phyloP scores from a whole-genome alignment of 2,797 vertebrate genomes.

The Tokudaia tokunoshimensis region DNA sequence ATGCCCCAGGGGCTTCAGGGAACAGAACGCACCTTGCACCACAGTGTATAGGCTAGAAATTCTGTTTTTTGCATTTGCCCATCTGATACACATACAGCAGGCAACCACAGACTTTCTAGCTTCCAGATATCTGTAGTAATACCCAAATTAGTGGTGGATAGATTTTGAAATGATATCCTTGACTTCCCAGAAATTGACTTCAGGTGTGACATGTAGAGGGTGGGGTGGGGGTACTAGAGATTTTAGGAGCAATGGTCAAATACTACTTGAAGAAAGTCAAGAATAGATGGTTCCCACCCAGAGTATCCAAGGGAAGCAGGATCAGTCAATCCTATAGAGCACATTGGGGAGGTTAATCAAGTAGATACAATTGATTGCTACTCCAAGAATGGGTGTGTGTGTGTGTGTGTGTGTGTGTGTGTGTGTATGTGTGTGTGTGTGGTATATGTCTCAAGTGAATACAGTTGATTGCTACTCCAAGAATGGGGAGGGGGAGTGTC shows the following conservation, averaged over 20 bases:
- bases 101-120: neutral
- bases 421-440: no score
- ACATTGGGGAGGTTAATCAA: neutral
- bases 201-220: neutral
- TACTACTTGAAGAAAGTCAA: neutral
- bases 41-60: neutral
- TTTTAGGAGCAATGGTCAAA: neutral
- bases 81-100: neutral
- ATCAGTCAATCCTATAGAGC: neutral
- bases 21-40: neutral
- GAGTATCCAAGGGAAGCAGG: neutral
- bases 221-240: neutral
- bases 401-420: no score
- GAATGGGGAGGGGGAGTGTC: neutral
- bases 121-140: neutral
- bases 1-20: neutral
- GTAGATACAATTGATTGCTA: neutral
- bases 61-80: neutral
- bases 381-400: neutral
- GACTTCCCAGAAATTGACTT: slow-evolving; percentile 35
- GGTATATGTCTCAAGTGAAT: neutral
- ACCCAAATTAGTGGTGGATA: neutral
- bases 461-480: neutral
- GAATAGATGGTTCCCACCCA: neutral
- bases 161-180: slow-evolving; percentile 26